Evolutionary conservation across 1,140 invertebrate genomes (phyloP).

Genomic region (Batillaria attramentaria): DNA sequence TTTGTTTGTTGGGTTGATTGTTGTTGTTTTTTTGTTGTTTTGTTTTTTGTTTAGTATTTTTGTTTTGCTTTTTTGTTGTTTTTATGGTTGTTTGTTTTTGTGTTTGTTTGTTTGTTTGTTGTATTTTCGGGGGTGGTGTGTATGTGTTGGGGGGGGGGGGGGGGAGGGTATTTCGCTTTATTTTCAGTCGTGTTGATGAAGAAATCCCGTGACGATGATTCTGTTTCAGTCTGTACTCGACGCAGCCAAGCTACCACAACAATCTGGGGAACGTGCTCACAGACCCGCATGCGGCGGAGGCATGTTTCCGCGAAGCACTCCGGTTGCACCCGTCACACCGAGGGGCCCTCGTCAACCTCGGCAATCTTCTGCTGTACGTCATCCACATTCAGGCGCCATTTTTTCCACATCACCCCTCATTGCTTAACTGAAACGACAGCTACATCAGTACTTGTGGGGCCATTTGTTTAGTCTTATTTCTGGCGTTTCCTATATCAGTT

Average conservation of each 20-base stretch:
- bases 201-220: conserved; percentile 12
- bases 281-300: conserved; percentile 79
- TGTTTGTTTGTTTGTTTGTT: too few species aligned
- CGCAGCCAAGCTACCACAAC: conserved; percentile 90
- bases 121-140: too few species aligned
- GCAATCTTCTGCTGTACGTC: conserved; percentile 84
- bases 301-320: conserved; percentile 84
- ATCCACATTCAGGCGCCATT: background rate
- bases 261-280: conserved; percentile 87
- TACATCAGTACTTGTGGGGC: background rate
- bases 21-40: too few species aligned
- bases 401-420: background rate
- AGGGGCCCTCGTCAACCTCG: conserved; percentile 90
- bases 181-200: background rate
- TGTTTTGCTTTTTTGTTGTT: too few species aligned
- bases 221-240: conserved; percentile 83
- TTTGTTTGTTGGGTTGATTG: too few species aligned
- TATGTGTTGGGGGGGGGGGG: too few species aligned
- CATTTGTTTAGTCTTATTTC: background rate
- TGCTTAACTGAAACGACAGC: background rate
- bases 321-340: conserved; percentile 83
- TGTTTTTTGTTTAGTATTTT: too few species aligned
- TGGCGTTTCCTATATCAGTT: background rate
- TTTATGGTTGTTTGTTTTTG: too few species aligned
- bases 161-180: too few species aligned